phyloP scores from a whole-genome alignment of 1,140 invertebrate species.

The Leptonema lineaticorne region DNA sequence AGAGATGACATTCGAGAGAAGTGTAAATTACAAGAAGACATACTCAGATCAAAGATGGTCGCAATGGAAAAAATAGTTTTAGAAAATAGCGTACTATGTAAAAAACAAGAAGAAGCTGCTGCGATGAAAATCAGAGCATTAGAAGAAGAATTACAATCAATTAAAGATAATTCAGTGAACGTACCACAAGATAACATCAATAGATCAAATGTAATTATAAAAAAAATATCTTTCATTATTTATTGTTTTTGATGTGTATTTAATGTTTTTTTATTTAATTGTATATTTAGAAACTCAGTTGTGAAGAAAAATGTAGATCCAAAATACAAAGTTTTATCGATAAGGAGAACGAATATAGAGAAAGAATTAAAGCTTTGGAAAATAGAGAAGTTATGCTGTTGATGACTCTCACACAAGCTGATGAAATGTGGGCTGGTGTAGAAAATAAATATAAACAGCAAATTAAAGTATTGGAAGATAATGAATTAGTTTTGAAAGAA shows the following conservation, averaged over 20 bases:
- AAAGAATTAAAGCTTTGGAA: slow-evolving; percentile 62
- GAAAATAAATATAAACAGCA: slow-evolving; percentile 65
- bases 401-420: slow-evolving; percentile 72
- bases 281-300: slow-evolving; percentile 11
- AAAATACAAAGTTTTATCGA: slow-evolving; percentile 43
- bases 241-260: not conserved
- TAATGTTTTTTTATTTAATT: not conserved
- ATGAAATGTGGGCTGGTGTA: slow-evolving; percentile 71
- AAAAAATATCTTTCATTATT: not conserved
- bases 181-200: not conserved
- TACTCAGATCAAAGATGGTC: slow-evolving; percentile 24
- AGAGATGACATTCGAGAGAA: slow-evolving; percentile 10
- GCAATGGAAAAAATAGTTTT: slow-evolving; percentile 23
- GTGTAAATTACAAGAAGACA: slow-evolving; percentile 26
- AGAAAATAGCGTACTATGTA: slow-evolving; percentile 23
- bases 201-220: not conserved
- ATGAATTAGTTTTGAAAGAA: slow-evolving; percentile 41
- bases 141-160: slow-evolving; percentile 40
- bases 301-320: slow-evolving; percentile 23
- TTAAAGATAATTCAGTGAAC: slow-evolving; percentile 16
- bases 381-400: slow-evolving; percentile 67
- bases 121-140: slow-evolving; percentile 44
- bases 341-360: slow-evolving; percentile 48
- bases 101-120: slow-evolving; percentile 40
- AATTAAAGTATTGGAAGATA: slow-evolving; percentile 53